These are phyloP conservation scores for Salminus brasiliensis DNA, from an alignment of 2,113 vertebrate genomes.

Conservation along the genomic window DNA sequence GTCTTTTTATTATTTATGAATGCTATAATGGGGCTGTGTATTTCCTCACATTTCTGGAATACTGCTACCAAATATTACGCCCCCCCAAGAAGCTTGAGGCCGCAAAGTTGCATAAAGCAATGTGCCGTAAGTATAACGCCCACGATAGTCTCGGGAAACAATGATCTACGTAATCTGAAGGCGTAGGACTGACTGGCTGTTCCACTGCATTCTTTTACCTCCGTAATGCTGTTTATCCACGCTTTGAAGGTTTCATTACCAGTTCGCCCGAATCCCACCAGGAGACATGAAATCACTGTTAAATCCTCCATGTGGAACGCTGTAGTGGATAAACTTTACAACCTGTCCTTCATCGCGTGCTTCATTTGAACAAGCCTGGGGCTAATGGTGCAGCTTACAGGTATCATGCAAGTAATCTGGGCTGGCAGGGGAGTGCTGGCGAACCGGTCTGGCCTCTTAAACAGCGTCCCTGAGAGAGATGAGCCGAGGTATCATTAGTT, in stretches of 20 bases:
- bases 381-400: background rate
- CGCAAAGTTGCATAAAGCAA: background rate
- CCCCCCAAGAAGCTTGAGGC: background rate
- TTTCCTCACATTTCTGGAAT: background rate
- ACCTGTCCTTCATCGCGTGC: background rate
- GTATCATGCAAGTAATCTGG: background rate
- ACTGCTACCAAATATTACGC: background rate
- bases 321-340: background rate
- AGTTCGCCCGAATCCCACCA: background rate
- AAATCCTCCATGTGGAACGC: background rate
- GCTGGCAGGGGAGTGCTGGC: background rate
- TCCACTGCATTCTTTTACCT: background rate
- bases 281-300: background rate
- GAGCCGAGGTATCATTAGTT: background rate
- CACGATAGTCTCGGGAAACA: background rate
- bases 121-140: background rate
- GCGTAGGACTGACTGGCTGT: background rate
- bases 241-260: background rate
- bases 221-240: background rate
- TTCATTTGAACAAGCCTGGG: background rate
- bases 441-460: background rate
- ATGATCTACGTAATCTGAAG: background rate
- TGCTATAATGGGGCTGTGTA: background rate
- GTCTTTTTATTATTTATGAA: background rate
- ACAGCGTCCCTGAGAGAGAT: background rate